Conservation (phyloP, 2,113 vertebrate genomes). For the Fulmarus glacialis region DNA sequence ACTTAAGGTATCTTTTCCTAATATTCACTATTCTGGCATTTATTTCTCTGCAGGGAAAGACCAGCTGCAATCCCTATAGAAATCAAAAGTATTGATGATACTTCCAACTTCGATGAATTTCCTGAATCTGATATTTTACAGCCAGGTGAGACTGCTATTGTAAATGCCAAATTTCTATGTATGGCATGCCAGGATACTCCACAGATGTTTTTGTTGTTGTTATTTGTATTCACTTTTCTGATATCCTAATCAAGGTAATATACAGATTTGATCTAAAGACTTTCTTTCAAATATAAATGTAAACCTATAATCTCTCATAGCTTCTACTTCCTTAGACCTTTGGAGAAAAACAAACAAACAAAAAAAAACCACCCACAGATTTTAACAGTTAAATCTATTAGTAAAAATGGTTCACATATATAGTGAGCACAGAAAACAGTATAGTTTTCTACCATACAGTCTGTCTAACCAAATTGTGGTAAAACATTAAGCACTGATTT, state of each 20-base stretch:
- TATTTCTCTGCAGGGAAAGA: constrained; percentile 82
- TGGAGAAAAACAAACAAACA: too few species aligned
- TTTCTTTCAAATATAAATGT: not conserved
- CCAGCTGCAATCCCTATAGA: constrained; percentile 95
- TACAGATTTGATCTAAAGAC: not conserved
- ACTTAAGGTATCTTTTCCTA: not conserved
- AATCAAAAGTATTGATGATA: constrained; percentile 97
- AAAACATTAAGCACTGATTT: not conserved
- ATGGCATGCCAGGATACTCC: not conserved
- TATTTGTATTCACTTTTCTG: not conserved
- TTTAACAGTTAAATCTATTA: not conserved
- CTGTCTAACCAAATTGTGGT: not conserved
- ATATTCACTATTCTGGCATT: not conserved
- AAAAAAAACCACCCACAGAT: not conserved
- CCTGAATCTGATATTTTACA: constrained; percentile 97
- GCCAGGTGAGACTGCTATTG: constrained; percentile 80
- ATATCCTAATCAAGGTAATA: not conserved
- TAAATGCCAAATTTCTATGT: not conserved
- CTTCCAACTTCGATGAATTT: constrained; percentile 97
- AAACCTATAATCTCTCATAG: not conserved
- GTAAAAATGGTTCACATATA: not conserved
- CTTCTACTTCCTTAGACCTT: not conserved
- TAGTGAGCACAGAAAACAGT: not conserved
- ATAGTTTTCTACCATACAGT: not conserved
- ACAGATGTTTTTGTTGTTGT: not conserved